phyloP scores from a whole-genome alignment of 2,888 invertebrate genomes.

The Spodoptera exigua region DNA sequence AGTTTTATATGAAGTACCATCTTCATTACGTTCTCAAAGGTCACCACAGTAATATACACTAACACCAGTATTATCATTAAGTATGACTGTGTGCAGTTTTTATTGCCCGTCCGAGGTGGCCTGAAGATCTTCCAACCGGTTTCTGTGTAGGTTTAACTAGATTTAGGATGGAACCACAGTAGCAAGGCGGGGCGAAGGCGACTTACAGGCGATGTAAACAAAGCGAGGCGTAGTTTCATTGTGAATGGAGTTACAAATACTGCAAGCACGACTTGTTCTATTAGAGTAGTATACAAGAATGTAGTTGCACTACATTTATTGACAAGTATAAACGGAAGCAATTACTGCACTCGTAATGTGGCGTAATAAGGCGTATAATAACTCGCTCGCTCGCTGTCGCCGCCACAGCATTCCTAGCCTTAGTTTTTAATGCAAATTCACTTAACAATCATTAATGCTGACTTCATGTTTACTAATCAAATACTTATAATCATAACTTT shows the following conservation, averaged over 20 bases:
- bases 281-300: constrained; percentile 21
- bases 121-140: constrained; percentile 53
- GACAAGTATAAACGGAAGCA: constrained; percentile 22
- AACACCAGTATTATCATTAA: constrained; percentile 44
- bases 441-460: constrained; percentile 36
- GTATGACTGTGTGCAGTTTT: constrained; percentile 50
- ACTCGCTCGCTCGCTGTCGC: constrained; percentile 32
- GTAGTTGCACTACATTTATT: constrained; percentile 7
- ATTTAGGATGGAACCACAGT: constrained; percentile 15
- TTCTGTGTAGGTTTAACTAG: constrained; percentile 43
- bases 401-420: constrained; percentile 35
- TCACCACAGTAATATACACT: constrained; percentile 43
- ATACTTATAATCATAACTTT: constrained; percentile 8
- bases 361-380: constrained; percentile 9
- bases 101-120: constrained; percentile 39
- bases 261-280: background rate
- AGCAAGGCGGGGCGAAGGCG: constrained; percentile 14
- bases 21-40: constrained; percentile 40
- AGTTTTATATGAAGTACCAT: constrained; percentile 12
- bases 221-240: background rate
- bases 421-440: constrained; percentile 25
- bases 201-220: background rate
- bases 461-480: constrained; percentile 30
- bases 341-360: constrained; percentile 17
- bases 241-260: background rate